phyloP scores from a whole-genome alignment of 2,797 vertebrate genomes.

The Sitta carolinensis region DNA sequence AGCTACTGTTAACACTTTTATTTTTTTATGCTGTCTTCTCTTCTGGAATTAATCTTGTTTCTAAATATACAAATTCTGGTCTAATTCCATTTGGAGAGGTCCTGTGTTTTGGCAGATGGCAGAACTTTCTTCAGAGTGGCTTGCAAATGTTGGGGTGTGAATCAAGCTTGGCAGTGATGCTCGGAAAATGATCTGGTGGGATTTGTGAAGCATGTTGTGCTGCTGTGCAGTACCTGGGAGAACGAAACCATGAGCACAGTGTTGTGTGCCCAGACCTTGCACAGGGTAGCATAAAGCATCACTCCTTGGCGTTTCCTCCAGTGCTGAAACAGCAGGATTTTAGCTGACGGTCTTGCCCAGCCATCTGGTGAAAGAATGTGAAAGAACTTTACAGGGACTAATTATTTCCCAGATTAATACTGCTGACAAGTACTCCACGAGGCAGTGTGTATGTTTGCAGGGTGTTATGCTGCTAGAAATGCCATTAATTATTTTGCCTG shows the following conservation, averaged over 20 bases:
- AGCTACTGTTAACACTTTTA: not conserved
- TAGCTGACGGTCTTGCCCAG: constrained; percentile 66
- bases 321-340: constrained; percentile 72
- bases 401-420: constrained; percentile 72
- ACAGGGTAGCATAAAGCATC: constrained; percentile 20
- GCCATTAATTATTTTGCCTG: constrained; percentile 34
- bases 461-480: constrained; percentile 40
- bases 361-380: constrained; percentile 71
- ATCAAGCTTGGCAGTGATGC: fast-evolving
- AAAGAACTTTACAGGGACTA: constrained; percentile 62
- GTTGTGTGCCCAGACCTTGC: not conserved
- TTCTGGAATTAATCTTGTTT: not conserved
- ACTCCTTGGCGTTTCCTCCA: constrained; percentile 25
- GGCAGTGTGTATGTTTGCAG: constrained; percentile 6
- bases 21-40: not conserved
- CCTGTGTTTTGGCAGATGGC: constrained; percentile 11
- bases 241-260: not conserved
- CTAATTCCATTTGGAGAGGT: constrained; percentile 25
- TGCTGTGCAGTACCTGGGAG: constrained; percentile 5
- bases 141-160: constrained; percentile 15
- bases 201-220: not conserved
- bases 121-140: not conserved
- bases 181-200: not conserved
- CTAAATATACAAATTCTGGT: constrained; percentile 21
- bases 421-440: constrained; percentile 60